Evolutionary conservation across 2,797 vertebrate genomes (phyloP).

Genomic region (Schizopygopsis pylzovi): DNA sequence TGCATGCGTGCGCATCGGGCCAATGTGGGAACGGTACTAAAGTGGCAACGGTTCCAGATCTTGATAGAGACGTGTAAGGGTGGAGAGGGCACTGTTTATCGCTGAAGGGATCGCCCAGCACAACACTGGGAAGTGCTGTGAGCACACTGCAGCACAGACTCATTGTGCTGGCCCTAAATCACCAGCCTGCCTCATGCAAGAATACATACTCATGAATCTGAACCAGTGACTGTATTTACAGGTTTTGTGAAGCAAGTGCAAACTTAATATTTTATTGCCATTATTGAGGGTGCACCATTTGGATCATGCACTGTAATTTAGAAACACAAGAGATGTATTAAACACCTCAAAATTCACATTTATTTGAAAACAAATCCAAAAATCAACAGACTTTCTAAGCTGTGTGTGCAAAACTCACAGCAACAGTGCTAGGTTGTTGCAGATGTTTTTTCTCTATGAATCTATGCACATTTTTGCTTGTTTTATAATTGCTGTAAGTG

Average conservation of each 20-base stretch:
- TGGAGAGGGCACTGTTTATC: constrained; percentile 61
- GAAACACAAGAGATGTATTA: not conserved
- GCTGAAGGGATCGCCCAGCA: constrained; percentile 51
- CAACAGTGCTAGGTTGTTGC: not conserved
- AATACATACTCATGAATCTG: constrained; percentile 7
- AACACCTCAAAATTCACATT: not conserved
- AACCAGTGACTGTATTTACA: constrained; percentile 8
- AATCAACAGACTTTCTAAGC: not conserved
- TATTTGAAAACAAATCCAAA: not conserved
- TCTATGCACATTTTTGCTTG: too few relatives aligned
- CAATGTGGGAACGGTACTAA: constrained; percentile 58
- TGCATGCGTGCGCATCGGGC: constrained; percentile 27
- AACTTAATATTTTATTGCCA: not conserved
- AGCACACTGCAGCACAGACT: constrained; percentile 44
- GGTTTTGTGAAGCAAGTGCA: not conserved
- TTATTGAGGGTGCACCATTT: not conserved
- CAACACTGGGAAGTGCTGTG: constrained; percentile 64
- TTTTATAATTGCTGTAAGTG: not conserved
- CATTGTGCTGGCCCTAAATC: constrained; percentile 55
- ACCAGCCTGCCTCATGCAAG: constrained; percentile 27
- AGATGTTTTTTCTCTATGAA: not conserved
- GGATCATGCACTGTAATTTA: not conserved
- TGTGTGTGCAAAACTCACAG: not conserved
- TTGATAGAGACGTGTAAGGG: constrained; percentile 60
- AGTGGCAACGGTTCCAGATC: constrained; percentile 53